Conservation (phyloP, 2,797 vertebrate genomes). For the Anolis apletophallus region DNA sequence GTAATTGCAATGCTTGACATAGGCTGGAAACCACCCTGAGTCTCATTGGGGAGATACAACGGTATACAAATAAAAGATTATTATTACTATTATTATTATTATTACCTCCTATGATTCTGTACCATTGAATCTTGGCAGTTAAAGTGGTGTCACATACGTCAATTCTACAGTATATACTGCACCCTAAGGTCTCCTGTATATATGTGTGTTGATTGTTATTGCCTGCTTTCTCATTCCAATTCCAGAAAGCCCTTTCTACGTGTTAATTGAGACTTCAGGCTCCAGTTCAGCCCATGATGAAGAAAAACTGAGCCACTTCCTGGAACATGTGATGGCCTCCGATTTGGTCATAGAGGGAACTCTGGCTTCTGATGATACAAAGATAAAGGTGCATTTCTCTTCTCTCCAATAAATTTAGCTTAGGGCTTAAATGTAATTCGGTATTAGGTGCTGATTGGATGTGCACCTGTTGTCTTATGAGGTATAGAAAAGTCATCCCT, state of each 20-base stretch:
- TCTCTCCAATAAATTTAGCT: background rate
- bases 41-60: too few relatives aligned
- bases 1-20: too few relatives aligned
- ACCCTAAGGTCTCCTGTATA: background rate
- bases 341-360: constrained; percentile 88
- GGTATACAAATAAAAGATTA: too few relatives aligned
- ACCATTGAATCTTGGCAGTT: too few relatives aligned
- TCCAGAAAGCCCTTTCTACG: constrained; percentile 90
- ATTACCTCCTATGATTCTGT: too few relatives aligned
- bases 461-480: background rate
- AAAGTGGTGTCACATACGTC: too few relatives aligned
- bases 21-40: too few relatives aligned
- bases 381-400: constrained; percentile 82
- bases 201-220: constrained; percentile 5
- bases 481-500: fast-evolving
- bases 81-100: too few relatives aligned
- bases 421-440: fast-evolving
- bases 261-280: constrained; percentile 93
- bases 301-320: constrained; percentile 89
- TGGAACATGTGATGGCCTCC: constrained; percentile 83
- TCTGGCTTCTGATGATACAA: constrained; percentile 86
- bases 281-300: constrained; percentile 85
- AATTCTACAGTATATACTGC: too few relatives aligned
- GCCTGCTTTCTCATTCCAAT: constrained; percentile 22
- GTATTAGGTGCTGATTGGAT: background rate